Evolutionary conservation across 1,140 invertebrate species (phyloP).

Genomic region (Trachymyrmex septentrionalis): DNA sequence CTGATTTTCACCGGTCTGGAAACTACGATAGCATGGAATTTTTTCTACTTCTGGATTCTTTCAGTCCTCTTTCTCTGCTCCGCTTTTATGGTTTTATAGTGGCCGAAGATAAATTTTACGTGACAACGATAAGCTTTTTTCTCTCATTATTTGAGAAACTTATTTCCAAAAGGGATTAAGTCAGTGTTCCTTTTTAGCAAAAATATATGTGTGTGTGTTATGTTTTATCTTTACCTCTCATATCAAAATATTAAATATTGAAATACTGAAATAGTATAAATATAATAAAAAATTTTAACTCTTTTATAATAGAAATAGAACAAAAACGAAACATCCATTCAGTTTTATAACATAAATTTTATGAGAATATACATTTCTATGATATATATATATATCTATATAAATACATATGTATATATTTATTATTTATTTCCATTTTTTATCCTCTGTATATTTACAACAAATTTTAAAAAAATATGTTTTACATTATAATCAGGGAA

Average conservation of each 20-base stretch:
- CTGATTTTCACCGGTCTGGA: slow-evolving; percentile 46
- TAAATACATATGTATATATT: neutral
- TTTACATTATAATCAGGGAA: neutral
- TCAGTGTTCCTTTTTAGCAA: neutral
- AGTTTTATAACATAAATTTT: neutral
- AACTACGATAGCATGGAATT: slow-evolving; percentile 51
- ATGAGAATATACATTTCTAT: neutral
- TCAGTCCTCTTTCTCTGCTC: neutral
- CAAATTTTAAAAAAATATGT: neutral
- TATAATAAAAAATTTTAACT: neutral
- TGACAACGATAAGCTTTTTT: neutral
- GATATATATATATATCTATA: neutral
- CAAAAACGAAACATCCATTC: neutral
- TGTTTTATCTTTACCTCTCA: neutral
- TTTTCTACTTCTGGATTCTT: slow-evolving; percentile 37
- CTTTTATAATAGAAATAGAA: neutral
- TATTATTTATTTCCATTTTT: neutral
- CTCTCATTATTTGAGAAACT: slow-evolving; percentile 12
- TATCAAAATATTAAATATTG: slow-evolving; percentile 20
- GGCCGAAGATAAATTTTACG: slow-evolving; percentile 14
- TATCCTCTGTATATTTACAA: neutral
- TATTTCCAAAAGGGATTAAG: neutral
- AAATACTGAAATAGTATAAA: neutral
- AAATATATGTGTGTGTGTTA: neutral
- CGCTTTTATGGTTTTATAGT: slow-evolving; percentile 22